Conservation (phyloP, 2,797 vertebrate genomes). For the Coregonus ussuriensis region DNA sequence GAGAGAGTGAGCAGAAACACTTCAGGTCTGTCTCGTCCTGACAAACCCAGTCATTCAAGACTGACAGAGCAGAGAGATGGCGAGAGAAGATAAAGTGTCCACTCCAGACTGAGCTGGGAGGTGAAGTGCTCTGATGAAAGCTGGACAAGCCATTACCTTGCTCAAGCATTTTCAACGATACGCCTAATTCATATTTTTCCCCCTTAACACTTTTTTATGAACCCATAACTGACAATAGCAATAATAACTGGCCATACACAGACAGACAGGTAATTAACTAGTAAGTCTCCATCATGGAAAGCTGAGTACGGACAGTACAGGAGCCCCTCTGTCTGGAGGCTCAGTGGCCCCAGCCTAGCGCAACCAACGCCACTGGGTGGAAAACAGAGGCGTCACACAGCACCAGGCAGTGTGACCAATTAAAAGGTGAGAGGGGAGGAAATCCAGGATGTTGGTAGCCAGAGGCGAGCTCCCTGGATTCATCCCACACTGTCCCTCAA, state of each 20-base stretch:
- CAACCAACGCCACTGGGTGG: conserved; percentile 21
- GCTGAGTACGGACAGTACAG: neutral
- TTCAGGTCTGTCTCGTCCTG: too few relatives aligned
- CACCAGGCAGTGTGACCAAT: conserved; percentile 47
- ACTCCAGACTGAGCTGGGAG: too few relatives aligned
- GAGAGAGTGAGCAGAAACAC: too few relatives aligned
- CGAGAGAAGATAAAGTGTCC: too few relatives aligned
- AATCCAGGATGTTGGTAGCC: conserved; percentile 55
- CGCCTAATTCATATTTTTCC: neutral
- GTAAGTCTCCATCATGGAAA: neutral
- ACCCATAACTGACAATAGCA: neutral
- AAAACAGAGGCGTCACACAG: conserved; percentile 44
- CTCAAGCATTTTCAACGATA: neutral
- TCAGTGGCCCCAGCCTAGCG: conserved; percentile 25
- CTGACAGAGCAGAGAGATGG: too few relatives aligned
- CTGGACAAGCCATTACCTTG: too few relatives aligned
- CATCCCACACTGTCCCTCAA: conserved; percentile 26
- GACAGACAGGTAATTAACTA: conserved; percentile 1
- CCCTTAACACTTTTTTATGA: neutral
- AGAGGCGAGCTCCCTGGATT: conserved; percentile 5
- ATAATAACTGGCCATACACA: neutral
- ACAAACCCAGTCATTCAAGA: too few relatives aligned
- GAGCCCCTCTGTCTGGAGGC: conserved; percentile 47
- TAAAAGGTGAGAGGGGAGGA: conserved; percentile 61
- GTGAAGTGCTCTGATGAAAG: too few relatives aligned